Evolutionary conservation across 2,797 vertebrate genomes (phyloP).

Genomic region (Aulostomus chinensis): DNA sequence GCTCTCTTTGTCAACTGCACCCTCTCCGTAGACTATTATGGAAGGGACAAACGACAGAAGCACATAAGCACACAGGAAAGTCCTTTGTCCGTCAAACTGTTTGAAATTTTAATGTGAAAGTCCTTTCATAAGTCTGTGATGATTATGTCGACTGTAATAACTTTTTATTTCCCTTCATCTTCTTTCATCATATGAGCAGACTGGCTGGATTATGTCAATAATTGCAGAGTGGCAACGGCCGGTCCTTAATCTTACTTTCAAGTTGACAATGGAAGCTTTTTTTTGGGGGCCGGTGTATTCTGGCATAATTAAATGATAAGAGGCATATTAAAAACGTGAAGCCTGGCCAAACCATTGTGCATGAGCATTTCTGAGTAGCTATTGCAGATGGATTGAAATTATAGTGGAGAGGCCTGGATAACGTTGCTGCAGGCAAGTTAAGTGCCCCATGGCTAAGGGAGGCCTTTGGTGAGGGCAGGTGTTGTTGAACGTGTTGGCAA

Average conservation of each 20-base stretch:
- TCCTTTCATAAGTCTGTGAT: too few relatives aligned
- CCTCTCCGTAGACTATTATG: conserved; percentile 18
- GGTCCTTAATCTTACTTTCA: neutral
- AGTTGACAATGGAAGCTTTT: neutral
- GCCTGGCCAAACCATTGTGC: neutral
- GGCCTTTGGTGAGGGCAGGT: conserved; percentile 37
- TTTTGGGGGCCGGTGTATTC: neutral
- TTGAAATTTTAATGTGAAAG: too few relatives aligned
- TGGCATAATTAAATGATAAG: conserved; percentile 7
- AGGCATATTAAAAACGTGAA: conserved; percentile 1
- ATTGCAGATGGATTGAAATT: conserved; percentile 44
- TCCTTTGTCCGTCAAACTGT: too few relatives aligned
- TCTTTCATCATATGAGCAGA: neutral
- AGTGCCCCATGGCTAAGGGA: conserved; percentile 35
- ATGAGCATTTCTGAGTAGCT: conserved; percentile 19
- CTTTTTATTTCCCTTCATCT: neutral
- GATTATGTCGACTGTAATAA: neutral
- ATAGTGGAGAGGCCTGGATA: conserved; percentile 30
- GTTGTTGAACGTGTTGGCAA: conserved; percentile 47
- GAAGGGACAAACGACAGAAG: too few relatives aligned
- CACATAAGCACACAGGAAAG: too few relatives aligned
- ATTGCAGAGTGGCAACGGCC: too few relatives aligned
- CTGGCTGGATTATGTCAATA: neutral
- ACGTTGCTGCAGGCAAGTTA: conserved; percentile 50
- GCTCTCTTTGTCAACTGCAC: conserved; percentile 3